Conservation (phyloP, 2,888 invertebrate genomes). For the Lottia gigantea region DNA sequence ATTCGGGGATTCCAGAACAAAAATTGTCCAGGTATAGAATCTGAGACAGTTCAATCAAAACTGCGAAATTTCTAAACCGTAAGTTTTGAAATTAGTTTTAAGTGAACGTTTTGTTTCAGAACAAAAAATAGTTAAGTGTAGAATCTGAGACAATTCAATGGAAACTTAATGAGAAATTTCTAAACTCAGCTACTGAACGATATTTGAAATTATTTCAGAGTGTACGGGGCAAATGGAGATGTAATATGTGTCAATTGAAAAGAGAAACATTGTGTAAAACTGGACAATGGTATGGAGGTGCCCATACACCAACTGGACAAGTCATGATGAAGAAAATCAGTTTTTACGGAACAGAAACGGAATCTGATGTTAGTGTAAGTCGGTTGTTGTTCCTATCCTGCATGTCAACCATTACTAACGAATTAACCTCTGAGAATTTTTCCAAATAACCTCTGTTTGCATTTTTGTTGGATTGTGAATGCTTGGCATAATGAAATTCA, state of each 20-base stretch:
- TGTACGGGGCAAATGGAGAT: conserved; percentile 58
- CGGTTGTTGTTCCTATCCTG: background rate
- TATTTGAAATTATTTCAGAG: conserved; percentile 26
- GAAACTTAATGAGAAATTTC: too few species aligned
- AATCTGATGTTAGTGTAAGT: conserved; percentile 19
- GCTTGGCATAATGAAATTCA: too few species aligned
- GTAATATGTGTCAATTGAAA: conserved; percentile 59
- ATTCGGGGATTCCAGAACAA: too few species aligned
- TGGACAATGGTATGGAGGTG: conserved; percentile 63
- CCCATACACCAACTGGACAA: conserved; percentile 20
- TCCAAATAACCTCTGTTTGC: background rate
- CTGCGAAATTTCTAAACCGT: too few species aligned
- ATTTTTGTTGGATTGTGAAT: too few species aligned
- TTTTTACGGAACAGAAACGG: conserved; percentile 4
- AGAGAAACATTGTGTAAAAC: conserved; percentile 59
- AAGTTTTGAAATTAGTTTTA: too few species aligned
- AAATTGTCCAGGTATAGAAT: too few species aligned
- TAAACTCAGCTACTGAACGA: too few species aligned
- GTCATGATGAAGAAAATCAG: background rate
- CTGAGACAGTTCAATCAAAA: too few species aligned
- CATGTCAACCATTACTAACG: background rate
- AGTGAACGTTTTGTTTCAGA: too few species aligned
- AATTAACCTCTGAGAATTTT: background rate
- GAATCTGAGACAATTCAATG: too few species aligned
- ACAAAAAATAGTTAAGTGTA: too few species aligned